Evolutionary conservation across 2,888 invertebrate species (phyloP), one percentile per base, ranked within the genome.

Genomic region (Eutolmus rufibarbis): DNA sequence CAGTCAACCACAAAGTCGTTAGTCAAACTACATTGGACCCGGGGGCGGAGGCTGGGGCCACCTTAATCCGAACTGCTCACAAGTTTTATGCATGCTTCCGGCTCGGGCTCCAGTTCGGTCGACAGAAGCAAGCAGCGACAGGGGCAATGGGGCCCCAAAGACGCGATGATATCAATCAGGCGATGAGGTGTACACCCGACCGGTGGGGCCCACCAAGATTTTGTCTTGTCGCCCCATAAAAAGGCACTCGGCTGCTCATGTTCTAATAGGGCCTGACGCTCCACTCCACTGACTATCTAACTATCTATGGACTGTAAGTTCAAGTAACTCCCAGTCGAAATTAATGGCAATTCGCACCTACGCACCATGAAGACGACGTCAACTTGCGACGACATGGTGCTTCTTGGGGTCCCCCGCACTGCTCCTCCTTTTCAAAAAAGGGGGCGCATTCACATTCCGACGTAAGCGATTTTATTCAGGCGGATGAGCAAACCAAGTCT

Each of bases 401-500:
- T 66, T 40, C 40, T 40, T 40, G 40, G 28, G 12, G 8, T 28
- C 66, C 66, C 66, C 66, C 66, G 66, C 66, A 66, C 66, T 7
- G 23, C 66, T 66, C 28, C 23, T 8, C 19, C 8, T 56, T 66
- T 23, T 19, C 57, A 66, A 9, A 46, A 46, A 46, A 14, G 43
- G 66, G 19, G 66, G n/a, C n/a, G 51, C 51, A 51, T 16, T 78
- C 23, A 28, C 78, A 43, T 28, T 51, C 14, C 51, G 51, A 79
- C 79, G 51, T 79, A 78, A 78, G 78, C 78, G 40, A 78, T 51
- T 79, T 79, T 46, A 51, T 79, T 79, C 79, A 79, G 31, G 28
- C 79, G 79, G 79, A 79, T 79, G 79, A 79, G 51, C 46, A 28
- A 46, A 79, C 79, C 51, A 79, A 79, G 79, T 79, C 79, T 79